Conservation (phyloP, 2,797 vertebrate species). For the Anisognathus igniventris region DNA sequence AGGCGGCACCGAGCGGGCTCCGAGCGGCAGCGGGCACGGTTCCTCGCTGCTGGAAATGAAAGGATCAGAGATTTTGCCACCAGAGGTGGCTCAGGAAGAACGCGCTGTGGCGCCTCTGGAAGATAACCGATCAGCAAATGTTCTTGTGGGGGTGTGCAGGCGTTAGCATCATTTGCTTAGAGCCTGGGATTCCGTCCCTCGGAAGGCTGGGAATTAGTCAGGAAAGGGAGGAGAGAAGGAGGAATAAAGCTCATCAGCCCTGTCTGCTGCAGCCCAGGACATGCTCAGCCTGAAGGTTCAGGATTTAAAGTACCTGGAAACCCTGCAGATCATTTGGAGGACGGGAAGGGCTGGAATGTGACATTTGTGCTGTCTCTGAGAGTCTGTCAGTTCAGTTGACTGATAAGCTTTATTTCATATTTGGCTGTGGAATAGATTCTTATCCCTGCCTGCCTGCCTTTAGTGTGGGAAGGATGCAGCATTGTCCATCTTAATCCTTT, state of each 20-base stretch:
- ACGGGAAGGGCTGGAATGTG: background rate
- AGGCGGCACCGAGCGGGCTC: background rate
- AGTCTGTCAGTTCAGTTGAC: background rate
- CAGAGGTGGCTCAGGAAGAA: background rate
- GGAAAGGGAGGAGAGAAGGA: background rate
- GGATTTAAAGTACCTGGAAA: background rate
- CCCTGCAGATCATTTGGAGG: background rate
- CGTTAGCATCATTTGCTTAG: background rate
- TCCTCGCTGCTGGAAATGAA: background rate
- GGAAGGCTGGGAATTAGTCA: background rate
- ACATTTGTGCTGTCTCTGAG: background rate
- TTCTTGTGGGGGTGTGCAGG: background rate
- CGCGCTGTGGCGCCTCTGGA: background rate
- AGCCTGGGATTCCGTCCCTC: background rate
- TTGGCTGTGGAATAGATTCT: background rate
- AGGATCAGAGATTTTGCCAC: background rate
- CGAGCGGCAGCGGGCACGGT: background rate
- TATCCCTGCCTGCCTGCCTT: background rate
- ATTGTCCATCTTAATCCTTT: background rate
- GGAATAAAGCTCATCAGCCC: background rate
- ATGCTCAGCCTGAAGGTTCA: background rate
- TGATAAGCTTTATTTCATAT: background rate
- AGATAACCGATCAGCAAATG: background rate
- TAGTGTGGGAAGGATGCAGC: background rate
- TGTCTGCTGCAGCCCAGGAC: background rate